Percentiles rank a stretch among this genome's conserved stretches.
Evolutionary conservation across 2,113 vertebrate species (phyloP).

Genomic region (Lagopus leucura): DNA sequence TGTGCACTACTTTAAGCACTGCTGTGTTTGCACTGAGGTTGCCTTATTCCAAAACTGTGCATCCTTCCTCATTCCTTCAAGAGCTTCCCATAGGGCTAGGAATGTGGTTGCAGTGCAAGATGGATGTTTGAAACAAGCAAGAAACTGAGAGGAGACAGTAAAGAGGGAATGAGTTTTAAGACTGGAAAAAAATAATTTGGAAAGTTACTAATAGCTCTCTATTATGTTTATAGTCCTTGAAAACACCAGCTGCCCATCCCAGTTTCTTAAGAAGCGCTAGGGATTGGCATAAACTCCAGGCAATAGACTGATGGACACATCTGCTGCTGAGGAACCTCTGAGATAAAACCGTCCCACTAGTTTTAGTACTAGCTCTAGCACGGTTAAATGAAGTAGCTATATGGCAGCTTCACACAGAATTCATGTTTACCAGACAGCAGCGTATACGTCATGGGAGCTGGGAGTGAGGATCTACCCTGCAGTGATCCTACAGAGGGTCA

Average conservation of each 20-base stretch:
- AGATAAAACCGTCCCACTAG: not conserved
- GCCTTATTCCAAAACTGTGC: not conserved
- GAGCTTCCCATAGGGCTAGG: not conserved
- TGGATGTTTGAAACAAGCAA: not conserved
- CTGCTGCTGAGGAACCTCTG: not conserved
- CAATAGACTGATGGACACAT: not conserved
- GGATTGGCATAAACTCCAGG: not conserved
- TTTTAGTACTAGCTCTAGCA: not conserved
- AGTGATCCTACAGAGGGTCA: not conserved
- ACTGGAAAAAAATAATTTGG: not conserved
- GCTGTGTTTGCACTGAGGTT: not conserved
- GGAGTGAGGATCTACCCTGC: not conserved
- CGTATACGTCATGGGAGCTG: not conserved
- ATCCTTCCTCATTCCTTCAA: not conserved
- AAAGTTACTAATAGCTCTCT: not conserved
- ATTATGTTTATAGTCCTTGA: not conserved
- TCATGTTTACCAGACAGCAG: not conserved
- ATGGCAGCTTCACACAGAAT: not conserved
- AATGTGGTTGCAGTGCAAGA: too few relatives aligned
- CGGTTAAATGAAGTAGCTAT: not conserved
- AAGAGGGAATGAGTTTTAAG: not conserved
- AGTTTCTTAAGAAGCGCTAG: not conserved
- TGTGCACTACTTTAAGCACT: not conserved
- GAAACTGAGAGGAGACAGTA: not conserved
- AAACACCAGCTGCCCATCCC: not conserved